These are phyloP conservation scores for Podarcis raffonei DNA, from an alignment of 2,113 vertebrate species.

Conservation along the genomic window DNA sequence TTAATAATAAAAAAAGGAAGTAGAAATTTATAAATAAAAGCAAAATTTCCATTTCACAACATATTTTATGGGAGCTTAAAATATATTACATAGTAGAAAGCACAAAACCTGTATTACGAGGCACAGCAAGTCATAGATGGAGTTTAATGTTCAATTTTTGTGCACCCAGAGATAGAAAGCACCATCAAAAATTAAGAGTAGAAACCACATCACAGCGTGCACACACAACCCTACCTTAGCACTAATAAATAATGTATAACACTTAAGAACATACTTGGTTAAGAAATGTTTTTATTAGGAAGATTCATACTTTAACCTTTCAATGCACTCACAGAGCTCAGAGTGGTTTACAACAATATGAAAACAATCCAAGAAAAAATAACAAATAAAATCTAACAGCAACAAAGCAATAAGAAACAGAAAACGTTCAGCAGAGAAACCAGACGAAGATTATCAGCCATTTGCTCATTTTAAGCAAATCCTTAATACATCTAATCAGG, in stretches of 20 bases:
- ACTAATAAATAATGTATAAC: not conserved
- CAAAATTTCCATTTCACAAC: not conserved
- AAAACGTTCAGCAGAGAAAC: not conserved
- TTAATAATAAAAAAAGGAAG: constrained; percentile 19
- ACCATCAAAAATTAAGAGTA: not conserved
- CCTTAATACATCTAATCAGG: not conserved
- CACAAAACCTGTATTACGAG: not conserved
- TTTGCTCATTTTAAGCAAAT: not conserved
- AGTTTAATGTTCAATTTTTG: not conserved
- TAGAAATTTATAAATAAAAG: not conserved
- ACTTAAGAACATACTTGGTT: not conserved
- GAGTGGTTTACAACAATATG: not conserved
- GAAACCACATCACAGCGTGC: not conserved
- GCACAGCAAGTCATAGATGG: not conserved
- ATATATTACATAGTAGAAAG: not conserved
- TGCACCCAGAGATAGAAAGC: not conserved
- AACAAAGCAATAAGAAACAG: not conserved
- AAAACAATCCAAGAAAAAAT: not conserved
- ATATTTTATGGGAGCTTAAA: constrained; percentile 2
- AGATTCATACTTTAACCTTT: not conserved
- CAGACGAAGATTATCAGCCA: not conserved
- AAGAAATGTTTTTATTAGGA: not conserved
- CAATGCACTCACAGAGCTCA: not conserved
- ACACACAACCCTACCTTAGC: not conserved
- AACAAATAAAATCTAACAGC: not conserved